Conservation (phyloP, 1,140 invertebrate genomes). For the Neoseiulus cucumeris region DNA sequence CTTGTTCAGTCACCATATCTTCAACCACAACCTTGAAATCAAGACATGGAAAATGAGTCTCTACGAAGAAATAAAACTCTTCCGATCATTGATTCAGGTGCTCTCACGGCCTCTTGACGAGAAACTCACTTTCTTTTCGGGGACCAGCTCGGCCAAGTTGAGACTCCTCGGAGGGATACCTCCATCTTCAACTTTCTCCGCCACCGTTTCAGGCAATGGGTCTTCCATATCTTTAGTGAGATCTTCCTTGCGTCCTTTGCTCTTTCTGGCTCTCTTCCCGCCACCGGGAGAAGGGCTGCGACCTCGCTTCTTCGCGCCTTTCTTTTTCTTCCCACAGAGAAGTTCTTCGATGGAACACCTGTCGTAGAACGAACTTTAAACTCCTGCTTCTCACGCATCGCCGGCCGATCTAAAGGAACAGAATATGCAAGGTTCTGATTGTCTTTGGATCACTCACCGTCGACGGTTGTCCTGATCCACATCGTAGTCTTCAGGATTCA, state of each 20-base stretch:
- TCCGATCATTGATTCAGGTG: no score
- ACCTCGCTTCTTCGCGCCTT: slow-evolving; percentile 1
- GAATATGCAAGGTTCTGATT: no score
- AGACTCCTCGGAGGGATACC: no score
- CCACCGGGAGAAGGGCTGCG: slow-evolving; percentile 24
- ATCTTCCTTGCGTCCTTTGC: slow-evolving; percentile 47
- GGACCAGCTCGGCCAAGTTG: no score
- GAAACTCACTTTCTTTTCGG: no score
- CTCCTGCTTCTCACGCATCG: no score
- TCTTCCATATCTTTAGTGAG: slow-evolving; percentile 60
- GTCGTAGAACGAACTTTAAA: no score
- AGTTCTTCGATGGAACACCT: slow-evolving; percentile 14
- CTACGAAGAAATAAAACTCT: no score
- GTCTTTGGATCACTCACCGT: background rate
- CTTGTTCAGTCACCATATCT: slow-evolving; percentile 93
- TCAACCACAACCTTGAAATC: slow-evolving; percentile 32
- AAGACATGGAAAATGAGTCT: no score
- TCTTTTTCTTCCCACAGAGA: slow-evolving; percentile 15
- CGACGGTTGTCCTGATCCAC: slow-evolving; percentile 30
- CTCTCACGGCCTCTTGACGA: no score
- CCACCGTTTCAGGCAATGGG: slow-evolving; percentile 40
- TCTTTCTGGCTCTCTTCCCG: slow-evolving; percentile 24
- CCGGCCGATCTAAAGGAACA: no score
- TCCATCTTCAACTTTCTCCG: slow-evolving; percentile 42
- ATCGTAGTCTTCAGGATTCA: slow-evolving; percentile 88